A percentile compares a stretch with the other conserved stretches of the same genome.
Evolutionary conservation across 2,113 vertebrate species (phyloP).

Genomic region (Melanostigma gelatinosum): DNA sequence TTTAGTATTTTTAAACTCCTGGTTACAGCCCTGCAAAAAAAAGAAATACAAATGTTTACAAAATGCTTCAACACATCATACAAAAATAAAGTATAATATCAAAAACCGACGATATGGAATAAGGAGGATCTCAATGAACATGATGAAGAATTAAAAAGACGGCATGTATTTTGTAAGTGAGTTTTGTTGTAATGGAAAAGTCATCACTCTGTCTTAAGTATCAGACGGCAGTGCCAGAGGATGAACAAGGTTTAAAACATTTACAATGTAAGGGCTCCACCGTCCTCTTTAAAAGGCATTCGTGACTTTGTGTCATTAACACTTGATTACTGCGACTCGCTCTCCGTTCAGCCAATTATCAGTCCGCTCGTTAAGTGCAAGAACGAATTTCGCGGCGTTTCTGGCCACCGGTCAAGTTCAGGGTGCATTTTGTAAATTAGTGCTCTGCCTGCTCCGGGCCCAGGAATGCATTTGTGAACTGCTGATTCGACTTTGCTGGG

Average conservation of each 20-base stretch:
- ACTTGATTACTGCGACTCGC: constrained; percentile 10
- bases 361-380: constrained; percentile 9
- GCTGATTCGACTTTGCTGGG: constrained; percentile 38
- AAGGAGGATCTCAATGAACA: too few species aligned
- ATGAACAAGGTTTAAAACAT: constrained; percentile 30
- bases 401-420: neutral
- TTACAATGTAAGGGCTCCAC: constrained; percentile 13
- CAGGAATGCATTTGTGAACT: constrained; percentile 36
- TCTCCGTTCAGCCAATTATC: constrained; percentile 12
- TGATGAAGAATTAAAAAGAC: too few species aligned
- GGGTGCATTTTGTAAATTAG: constrained; percentile 29
- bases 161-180: too few species aligned
- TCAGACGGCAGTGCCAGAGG: neutral
- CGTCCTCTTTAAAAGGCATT: constrained; percentile 25
- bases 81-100: too few species aligned
- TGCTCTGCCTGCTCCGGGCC: constrained; percentile 2
- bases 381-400: constrained; percentile 16
- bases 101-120: neutral
- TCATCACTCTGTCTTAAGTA: neutral
- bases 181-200: too few species aligned
- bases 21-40: neutral
- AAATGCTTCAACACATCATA: neutral
- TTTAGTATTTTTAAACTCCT: constrained; percentile 1
- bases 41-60: neutral
- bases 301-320: constrained; percentile 24